phyloP scores from a whole-genome alignment of 2,113 vertebrate species.

The Fregetta grallaria region DNA sequence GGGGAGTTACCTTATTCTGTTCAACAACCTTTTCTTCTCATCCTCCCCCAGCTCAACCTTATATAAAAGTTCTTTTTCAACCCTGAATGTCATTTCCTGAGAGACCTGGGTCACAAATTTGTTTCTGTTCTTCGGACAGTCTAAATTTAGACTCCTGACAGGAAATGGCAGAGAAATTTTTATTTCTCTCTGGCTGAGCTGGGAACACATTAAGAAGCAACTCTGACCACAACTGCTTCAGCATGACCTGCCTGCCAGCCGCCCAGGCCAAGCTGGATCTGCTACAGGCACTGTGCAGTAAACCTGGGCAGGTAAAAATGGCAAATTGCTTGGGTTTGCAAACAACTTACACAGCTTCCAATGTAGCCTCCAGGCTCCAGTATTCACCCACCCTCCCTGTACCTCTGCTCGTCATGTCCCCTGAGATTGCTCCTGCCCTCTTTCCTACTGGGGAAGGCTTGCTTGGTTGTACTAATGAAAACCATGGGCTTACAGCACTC shows the following conservation, averaged over 20 bases:
- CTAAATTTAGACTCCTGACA: constrained; percentile 50
- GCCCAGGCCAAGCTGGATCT: background rate
- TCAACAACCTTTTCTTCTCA: constrained; percentile 9
- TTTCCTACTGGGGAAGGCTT: background rate
- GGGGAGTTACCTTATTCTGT: constrained; percentile 6
- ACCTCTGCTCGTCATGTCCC: background rate
- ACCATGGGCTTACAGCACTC: background rate
- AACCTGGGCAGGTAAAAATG: background rate
- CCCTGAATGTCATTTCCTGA: constrained; percentile 29
- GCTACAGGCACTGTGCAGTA: background rate
- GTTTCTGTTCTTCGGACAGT: constrained; percentile 34
- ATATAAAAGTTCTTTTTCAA: constrained; percentile 28
- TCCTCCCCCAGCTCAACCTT: background rate
- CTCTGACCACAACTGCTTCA: background rate
- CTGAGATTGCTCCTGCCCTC: background rate
- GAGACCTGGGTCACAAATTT: constrained; percentile 19
- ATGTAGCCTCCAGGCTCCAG: background rate
- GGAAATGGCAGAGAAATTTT: constrained; percentile 26
- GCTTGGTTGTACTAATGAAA: background rate
- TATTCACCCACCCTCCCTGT: background rate
- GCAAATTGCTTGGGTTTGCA: background rate
- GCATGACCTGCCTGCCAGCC: background rate
- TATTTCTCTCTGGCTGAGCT: background rate
- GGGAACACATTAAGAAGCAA: background rate
- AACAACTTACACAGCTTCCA: background rate